Percentiles rank a stretch among this genome's conserved stretches.
Conservation (phyloP, 2,797 vertebrate genomes). For the Ciconia nigra region DNA sequence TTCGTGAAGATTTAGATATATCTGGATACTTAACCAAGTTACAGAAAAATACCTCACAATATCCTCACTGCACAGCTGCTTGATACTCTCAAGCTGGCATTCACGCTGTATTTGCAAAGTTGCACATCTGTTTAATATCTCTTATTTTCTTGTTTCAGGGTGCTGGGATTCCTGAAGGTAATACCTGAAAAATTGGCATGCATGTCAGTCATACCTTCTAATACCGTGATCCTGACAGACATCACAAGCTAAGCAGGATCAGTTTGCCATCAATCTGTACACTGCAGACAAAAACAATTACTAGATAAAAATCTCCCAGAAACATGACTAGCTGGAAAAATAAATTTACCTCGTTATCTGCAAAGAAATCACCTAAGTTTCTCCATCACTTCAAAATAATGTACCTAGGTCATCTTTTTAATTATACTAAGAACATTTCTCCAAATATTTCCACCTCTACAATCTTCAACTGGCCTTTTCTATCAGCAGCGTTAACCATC, state of each 20-base stretch:
- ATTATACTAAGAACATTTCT: background rate
- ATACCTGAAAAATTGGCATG: background rate
- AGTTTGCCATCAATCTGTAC: background rate
- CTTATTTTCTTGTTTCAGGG: background rate
- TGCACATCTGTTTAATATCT: background rate
- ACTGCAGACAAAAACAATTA: constrained; percentile 46
- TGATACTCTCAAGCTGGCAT: background rate
- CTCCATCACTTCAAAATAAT: background rate
- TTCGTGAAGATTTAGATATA: background rate
- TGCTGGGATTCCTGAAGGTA: background rate
- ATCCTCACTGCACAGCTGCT: background rate
- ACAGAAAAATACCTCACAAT: background rate
- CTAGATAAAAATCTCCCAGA: constrained; percentile 38
- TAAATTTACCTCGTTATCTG: background rate
- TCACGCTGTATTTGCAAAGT: background rate
- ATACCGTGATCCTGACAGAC: background rate
- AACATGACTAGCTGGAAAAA: constrained; percentile 1
- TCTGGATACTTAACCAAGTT: background rate
- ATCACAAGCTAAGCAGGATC: background rate
- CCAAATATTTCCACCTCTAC: background rate
- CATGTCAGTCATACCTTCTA: background rate
- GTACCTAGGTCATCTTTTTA: background rate
- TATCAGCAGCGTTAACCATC: background rate
- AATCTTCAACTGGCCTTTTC: background rate
- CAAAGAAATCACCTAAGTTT: background rate